Base-by-base conservation (phyloP, 2,113 vertebrate species). In the Lynx canadensis region DNA sequence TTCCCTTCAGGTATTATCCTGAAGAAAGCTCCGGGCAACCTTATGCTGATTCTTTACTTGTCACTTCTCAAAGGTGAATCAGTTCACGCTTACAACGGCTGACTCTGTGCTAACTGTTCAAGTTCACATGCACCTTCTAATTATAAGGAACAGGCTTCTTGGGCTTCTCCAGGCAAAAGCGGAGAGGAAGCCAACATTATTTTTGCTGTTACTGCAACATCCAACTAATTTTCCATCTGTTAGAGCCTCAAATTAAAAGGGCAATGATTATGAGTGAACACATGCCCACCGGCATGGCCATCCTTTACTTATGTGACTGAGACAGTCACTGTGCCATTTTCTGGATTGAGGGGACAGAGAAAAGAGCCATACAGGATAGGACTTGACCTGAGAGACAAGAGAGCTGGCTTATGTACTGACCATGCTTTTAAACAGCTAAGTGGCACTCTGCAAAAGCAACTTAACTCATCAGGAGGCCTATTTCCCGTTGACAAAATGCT, bases 21-120 rank as follows among this genome's bases (percentile, higher is more conserved):
- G 95, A 98, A 98, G 98, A 98, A 99, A 98, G 98, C 98, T 99
- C 98, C 98, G 94, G 99, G 99, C 98, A 98, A 98, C 97, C 98
- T 98, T 69, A 97, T 95, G 97, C 98, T 97, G 97, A 98, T 97
- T 98, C 97, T 98, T 98, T 97, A 97, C 98, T 97, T 99, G 98
- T 98, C 98, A 98, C 98, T 98, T 98, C 97, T 97, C 97, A 98
- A 98, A 98, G 98, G 98, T 98, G 98, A 98, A 93, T 98, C 98
- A 74, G 97, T 98, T 98, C 98, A 98, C 78, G 96, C 98, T 98
- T 96, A 98, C 97, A 88, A 84, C 91, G 98, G 95, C 98, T 97
- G 97, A 83, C 97, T 98, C 96, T 76, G 96, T 98, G 92, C 98
- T 97, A 66, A 66, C 89, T 60, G 94, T 96, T 97, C 73, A 80